These are phyloP conservation scores for Tiphia femorata DNA, from an alignment of 2,888 invertebrate species.

Conservation along the genomic window DNA sequence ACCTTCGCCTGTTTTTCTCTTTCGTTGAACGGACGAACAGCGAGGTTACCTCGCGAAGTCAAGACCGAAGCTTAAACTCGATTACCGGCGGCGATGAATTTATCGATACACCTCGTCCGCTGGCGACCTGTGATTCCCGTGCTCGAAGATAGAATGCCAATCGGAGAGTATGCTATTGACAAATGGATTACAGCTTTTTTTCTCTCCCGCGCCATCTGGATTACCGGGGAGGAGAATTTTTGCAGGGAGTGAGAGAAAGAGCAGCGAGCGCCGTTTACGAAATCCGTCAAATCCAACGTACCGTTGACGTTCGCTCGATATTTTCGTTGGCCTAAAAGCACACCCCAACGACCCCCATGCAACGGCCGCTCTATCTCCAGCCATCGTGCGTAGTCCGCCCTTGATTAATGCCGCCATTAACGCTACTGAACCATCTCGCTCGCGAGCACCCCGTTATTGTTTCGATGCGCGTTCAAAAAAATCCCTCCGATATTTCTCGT, in stretches of 20 bases:
- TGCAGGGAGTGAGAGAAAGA: background rate
- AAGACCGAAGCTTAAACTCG: no score
- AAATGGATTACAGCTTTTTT: background rate
- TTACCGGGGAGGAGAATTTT: background rate
- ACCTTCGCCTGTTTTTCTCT: no score
- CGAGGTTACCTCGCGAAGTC: no score
- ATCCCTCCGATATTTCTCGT: background rate
- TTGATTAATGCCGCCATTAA: conserved; percentile 23
- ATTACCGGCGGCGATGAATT: no score
- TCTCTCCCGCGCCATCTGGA: background rate
- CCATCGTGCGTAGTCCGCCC: conserved; percentile 13
- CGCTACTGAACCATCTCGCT: conserved; percentile 17
- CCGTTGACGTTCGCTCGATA: conserved; percentile 10
- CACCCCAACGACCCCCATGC: conserved; percentile 8
- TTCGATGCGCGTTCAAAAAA: conserved; percentile 1
- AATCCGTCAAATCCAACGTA: conserved; percentile 1
- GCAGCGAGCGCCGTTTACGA: no score
- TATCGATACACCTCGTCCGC: no score
- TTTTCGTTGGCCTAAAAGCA: conserved; percentile 26
- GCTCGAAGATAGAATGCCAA: background rate
- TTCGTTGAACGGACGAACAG: no score
- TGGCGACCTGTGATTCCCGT: no score
- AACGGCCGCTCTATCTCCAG: conserved; percentile 16
- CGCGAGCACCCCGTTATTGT: background rate
- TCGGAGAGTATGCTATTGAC: background rate